Percentiles rank a stretch among this genome's conserved stretches.
Conservation (phyloP, 2,888 invertebrate genomes). For the Romanomermis culicivorax region DNA sequence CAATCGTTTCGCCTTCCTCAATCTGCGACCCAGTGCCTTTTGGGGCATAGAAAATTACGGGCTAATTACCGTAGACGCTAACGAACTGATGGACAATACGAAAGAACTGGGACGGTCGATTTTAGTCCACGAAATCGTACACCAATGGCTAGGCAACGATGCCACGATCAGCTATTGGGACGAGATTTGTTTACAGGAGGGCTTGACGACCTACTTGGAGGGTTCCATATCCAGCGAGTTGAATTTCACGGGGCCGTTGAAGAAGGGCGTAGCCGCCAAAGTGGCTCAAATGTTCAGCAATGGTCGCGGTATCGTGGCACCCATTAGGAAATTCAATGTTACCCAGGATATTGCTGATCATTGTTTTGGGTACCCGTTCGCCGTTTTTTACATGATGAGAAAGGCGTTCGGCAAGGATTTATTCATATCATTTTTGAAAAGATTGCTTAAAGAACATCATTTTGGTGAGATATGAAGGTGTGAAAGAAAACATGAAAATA, state of each 20-base stretch:
- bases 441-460: too few relatives aligned
- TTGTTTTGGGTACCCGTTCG: background rate
- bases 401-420: background rate
- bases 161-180: slow-evolving; percentile 3
- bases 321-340: background rate
- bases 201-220: background rate
- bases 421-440: too few relatives aligned
- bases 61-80: background rate
- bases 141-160: slow-evolving; percentile 6
- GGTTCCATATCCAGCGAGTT: background rate
- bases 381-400: background rate
- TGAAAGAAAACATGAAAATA: too few relatives aligned
- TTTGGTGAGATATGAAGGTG: too few relatives aligned
- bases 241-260: too few relatives aligned
- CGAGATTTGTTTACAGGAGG: slow-evolving; percentile 8
- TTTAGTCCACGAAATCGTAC: slow-evolving; percentile 5
- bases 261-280: background rate
- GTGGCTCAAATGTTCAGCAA: background rate
- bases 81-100: too few relatives aligned
- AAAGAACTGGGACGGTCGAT: too few relatives aligned
- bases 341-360: background rate
- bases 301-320: background rate
- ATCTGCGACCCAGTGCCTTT: background rate
- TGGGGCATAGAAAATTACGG: slow-evolving; percentile 7
- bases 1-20: background rate